Percentiles rank a stretch among this genome's conserved stretches.
Evolutionary conservation across 2,888 invertebrate genomes (phyloP).

Genomic region (Parnassius apollo): DNA sequence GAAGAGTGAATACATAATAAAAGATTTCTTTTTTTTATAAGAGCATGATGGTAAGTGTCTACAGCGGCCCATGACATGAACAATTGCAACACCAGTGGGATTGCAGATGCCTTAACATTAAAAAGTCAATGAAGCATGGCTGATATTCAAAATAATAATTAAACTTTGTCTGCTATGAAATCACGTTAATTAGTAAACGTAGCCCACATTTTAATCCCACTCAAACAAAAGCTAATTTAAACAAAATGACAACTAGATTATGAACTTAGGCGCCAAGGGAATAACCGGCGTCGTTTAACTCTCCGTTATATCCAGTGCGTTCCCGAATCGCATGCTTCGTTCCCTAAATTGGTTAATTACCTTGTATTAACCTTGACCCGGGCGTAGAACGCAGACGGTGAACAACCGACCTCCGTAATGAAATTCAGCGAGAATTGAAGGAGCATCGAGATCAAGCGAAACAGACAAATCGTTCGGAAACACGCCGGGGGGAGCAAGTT

Average conservation of each 20-base stretch:
- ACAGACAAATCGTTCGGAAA: conserved; percentile 18
- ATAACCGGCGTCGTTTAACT: background rate
- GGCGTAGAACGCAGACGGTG: conserved; percentile 36
- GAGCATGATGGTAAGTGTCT: too few species aligned
- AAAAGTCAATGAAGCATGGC: too few species aligned
- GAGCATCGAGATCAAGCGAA: conserved; percentile 11
- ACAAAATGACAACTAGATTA: conserved; percentile 2
- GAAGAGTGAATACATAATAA: too few species aligned
- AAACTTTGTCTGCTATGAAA: too few species aligned
- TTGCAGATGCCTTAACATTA: too few species aligned
- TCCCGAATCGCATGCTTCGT: background rate
- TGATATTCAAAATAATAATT: too few species aligned
- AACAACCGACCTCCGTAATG: conserved; percentile 38
- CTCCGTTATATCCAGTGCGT: background rate
- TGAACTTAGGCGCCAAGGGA: background rate
- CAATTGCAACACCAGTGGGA: too few species aligned
- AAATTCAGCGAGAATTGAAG: conserved; percentile 21
- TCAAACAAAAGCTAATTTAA: conserved; percentile 1
- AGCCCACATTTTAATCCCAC: background rate
- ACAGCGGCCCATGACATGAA: too few species aligned
- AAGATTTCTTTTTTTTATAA: too few species aligned
- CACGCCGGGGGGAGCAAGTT: background rate
- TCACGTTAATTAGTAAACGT: too few species aligned
- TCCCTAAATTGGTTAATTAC: conserved; percentile 24
- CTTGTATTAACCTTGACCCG: conserved; percentile 36